phyloP scores from a whole-genome alignment of 2,888 invertebrate genomes.

The Hydriomena furcata region DNA sequence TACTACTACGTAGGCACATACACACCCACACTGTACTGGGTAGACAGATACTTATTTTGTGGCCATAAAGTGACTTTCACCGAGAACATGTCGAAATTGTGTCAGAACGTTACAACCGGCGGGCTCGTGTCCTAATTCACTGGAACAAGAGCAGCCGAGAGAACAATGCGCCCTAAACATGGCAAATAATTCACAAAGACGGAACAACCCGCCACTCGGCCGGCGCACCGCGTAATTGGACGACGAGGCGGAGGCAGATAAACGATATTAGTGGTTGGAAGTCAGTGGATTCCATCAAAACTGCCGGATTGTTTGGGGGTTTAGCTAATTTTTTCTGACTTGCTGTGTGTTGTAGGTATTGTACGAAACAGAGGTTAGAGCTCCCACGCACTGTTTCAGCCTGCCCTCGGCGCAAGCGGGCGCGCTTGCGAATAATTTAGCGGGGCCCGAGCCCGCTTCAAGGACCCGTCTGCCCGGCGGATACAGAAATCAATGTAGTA shows the following conservation, averaged over 20 bases:
- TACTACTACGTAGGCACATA: neutral
- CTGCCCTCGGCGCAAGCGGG: constrained; percentile 2
- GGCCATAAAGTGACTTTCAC: constrained; percentile 22
- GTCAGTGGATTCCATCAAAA: neutral
- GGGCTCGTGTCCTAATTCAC: constrained; percentile 16
- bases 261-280: neutral
- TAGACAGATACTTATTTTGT: neutral
- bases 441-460: constrained; percentile 19
- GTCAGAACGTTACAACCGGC: constrained; percentile 21
- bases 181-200: constrained; percentile 34
- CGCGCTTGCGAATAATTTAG: constrained; percentile 37
- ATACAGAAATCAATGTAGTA: constrained; percentile 35
- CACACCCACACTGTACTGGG: neutral
- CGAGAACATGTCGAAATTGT: constrained; percentile 30
- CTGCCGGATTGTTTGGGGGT: neutral
- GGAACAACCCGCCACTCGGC: neutral
- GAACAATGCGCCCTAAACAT: constrained; percentile 27
- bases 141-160: constrained; percentile 7
- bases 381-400: constrained; percentile 14
- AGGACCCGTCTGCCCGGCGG: constrained; percentile 24
- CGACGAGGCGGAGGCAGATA: neutral
- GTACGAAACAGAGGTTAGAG: constrained; percentile 38
- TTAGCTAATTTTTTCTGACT: no score
- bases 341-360: neutral
- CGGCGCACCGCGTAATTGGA: neutral